phyloP scores from a whole-genome alignment of 2,113 vertebrate genomes.

The Crotalus horridus region DNA sequence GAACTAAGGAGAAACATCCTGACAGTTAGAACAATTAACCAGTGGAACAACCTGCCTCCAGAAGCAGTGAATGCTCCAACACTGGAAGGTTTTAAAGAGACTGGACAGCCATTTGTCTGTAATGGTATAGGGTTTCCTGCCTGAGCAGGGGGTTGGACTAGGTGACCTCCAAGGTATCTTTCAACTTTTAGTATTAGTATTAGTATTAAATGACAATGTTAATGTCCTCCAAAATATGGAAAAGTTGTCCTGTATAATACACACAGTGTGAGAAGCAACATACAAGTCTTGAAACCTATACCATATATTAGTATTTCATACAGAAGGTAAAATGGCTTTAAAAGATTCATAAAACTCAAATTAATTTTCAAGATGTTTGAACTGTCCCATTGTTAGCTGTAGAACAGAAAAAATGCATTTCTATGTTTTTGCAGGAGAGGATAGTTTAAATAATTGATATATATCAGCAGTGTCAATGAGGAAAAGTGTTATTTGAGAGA shows the following conservation, averaged over 20 bases:
- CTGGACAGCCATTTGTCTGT: too few species aligned
- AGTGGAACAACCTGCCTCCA: too few species aligned
- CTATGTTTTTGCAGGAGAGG: not conserved
- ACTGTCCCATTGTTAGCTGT: not conserved
- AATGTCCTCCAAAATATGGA: not conserved
- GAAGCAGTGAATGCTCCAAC: too few species aligned
- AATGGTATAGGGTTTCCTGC: too few species aligned
- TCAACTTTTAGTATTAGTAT: too few species aligned
- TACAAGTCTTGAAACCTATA: not conserved
- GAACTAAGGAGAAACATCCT: too few species aligned
- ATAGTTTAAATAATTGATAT: constrained; percentile 10
- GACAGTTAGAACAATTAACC: too few species aligned
- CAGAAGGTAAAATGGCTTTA: not conserved
- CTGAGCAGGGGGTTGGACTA: too few species aligned
- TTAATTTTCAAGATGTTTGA: not conserved
- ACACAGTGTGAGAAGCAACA: not conserved
- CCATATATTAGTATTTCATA: not conserved
- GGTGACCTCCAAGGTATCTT: too few species aligned
- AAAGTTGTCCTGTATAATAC: not conserved
- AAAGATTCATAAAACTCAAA: not conserved
- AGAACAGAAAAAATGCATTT: not conserved
- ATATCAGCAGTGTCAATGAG: not conserved
- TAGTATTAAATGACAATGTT: not conserved
- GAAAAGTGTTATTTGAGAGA: not conserved
- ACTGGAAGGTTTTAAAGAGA: too few species aligned